Conservation (phyloP, 2,113 vertebrate species). For the Alethe castanea region DNA sequence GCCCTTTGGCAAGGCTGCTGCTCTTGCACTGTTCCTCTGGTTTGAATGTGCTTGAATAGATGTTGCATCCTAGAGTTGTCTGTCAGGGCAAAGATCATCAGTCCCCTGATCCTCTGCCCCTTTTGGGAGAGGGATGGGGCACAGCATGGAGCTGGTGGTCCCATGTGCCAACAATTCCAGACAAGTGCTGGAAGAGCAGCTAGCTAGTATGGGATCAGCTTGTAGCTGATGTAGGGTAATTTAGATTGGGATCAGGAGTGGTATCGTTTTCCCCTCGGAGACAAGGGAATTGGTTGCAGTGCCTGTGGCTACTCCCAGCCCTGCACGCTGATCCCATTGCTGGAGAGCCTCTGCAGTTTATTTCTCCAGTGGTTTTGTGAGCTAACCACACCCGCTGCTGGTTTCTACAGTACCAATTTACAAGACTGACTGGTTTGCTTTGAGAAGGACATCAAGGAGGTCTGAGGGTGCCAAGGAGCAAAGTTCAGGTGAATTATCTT, state of each 20-base stretch:
- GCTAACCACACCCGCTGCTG: slow-evolving; percentile 43
- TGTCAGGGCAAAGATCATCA: neutral
- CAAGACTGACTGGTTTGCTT: slow-evolving; percentile 59
- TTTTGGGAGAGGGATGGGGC: neutral
- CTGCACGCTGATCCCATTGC: neutral
- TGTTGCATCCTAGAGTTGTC: neutral
- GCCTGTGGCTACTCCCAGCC: neutral
- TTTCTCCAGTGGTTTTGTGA: slow-evolving; percentile 33
- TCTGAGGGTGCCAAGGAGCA: no score
- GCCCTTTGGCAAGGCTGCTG: neutral
- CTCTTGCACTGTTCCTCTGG: neutral
- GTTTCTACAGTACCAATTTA: slow-evolving; percentile 57
- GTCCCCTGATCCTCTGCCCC: neutral
- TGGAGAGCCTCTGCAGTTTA: slow-evolving; percentile 4
- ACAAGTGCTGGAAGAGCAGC: neutral
- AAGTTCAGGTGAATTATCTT: no score
- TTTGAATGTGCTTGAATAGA: neutral
- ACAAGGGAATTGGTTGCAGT: neutral
- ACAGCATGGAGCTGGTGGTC: fast-evolving
- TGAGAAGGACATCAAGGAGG: no score
- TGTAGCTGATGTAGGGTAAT: neutral
- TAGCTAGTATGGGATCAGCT: neutral
- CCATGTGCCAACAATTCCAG: neutral
- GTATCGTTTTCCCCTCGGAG: neutral
- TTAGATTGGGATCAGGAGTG: neutral